Conservation (phyloP, 2,113 vertebrate genomes). For the Callorhinus ursinus region DNA sequence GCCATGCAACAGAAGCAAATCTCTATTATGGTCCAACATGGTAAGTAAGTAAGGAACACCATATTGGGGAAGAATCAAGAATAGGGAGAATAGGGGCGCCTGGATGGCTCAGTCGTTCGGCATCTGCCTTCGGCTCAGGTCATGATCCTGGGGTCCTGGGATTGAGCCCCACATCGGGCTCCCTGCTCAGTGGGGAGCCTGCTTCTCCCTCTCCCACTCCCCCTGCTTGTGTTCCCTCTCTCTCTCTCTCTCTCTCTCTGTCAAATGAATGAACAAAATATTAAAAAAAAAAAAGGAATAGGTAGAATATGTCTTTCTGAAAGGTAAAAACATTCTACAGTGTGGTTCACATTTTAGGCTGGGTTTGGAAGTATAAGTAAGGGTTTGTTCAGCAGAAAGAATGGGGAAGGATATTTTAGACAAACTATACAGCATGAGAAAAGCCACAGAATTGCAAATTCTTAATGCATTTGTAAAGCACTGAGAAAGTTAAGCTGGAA, state of each 20-base stretch:
- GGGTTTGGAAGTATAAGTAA: background rate
- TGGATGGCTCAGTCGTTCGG: too few relatives aligned
- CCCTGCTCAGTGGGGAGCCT: too few relatives aligned
- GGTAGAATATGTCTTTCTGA: background rate
- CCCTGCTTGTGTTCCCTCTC: too few relatives aligned
- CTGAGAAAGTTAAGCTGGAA: background rate
- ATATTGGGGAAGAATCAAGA: background rate
- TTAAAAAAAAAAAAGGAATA: background rate
- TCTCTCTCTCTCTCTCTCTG: too few relatives aligned
- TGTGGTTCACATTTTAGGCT: background rate
- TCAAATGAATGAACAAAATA: too few relatives aligned
- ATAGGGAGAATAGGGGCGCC: background rate
- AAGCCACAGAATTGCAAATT: background rate
- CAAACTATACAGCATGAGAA: background rate
- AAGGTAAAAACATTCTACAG: background rate
- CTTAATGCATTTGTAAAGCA: background rate
- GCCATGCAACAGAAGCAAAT: background rate
- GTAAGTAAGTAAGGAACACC: background rate
- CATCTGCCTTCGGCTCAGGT: too few relatives aligned
- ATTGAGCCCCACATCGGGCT: too few relatives aligned
- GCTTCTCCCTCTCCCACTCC: too few relatives aligned
- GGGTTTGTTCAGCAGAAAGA: background rate
- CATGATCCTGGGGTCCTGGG: too few relatives aligned
- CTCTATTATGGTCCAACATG: background rate
- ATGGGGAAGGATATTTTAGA: background rate